phyloP scores from a whole-genome alignment of 53 echinoderm and acorn worm species.

The Paracentrotus lividus region DNA sequence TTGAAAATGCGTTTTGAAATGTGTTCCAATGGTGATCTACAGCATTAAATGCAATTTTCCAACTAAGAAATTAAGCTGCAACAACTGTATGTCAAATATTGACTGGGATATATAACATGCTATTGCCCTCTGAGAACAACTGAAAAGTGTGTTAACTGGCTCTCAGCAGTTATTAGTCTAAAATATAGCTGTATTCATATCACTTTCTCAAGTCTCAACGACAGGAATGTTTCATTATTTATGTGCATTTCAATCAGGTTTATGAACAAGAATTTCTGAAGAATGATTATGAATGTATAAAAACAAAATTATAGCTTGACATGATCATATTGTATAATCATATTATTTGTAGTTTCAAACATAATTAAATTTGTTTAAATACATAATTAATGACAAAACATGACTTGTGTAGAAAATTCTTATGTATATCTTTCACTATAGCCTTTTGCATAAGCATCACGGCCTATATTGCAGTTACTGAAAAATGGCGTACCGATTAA shows the following conservation, averaged over 20 bases:
- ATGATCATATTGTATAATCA: background rate
- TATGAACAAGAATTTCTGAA: background rate
- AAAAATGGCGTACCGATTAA: too few relatives aligned
- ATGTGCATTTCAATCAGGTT: background rate
- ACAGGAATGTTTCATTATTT: conserved; percentile 21
- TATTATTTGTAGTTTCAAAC: background rate
- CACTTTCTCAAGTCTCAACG: background rate
- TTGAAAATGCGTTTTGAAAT: too few relatives aligned
- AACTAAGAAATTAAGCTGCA: background rate
- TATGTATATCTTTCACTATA: background rate
- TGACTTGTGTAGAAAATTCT: conserved; percentile 2
- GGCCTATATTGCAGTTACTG: background rate
- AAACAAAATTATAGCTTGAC: background rate
- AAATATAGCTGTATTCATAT: conserved; percentile 20
- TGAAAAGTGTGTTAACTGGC: too few relatives aligned
- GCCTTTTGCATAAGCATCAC: conserved; percentile 11
- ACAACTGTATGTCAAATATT: background rate
- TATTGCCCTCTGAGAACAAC: too few relatives aligned
- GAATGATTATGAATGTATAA: background rate
- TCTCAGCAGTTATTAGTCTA: background rate
- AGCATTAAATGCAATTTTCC: background rate
- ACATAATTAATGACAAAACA: background rate
- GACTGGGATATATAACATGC: background rate
- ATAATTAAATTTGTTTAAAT: background rate
- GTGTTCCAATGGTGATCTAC: too few relatives aligned